Conservation (phyloP, 2,888 invertebrate genomes). For the Onchidella celtica region DNA sequence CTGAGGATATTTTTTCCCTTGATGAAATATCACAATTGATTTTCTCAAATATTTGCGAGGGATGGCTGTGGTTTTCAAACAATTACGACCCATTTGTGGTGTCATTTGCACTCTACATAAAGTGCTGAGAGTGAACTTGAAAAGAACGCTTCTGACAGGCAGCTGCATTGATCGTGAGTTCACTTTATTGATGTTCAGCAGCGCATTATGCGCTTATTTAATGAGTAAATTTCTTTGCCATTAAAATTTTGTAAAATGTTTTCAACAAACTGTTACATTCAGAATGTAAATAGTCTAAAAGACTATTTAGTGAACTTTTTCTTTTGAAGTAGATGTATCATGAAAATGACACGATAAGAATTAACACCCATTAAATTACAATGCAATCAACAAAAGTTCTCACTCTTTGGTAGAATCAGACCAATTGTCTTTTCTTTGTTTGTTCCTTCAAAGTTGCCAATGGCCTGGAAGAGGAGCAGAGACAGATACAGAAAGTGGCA, state of each 20-base stretch:
- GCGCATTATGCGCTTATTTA: not conserved
- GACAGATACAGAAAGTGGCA: conserved; percentile 82
- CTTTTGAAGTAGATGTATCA: too few relatives aligned
- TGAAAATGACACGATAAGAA: too few relatives aligned
- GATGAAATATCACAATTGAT: too few relatives aligned
- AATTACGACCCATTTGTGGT: not conserved
- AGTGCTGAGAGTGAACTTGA: not conserved
- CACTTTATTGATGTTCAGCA: not conserved
- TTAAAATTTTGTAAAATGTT: too few relatives aligned
- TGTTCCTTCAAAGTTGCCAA: conserved; percentile 77
- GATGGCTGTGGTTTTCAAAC: conserved; percentile 11
- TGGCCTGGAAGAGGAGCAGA: conserved; percentile 82
- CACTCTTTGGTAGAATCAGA: not conserved
- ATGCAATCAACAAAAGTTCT: too few relatives aligned
- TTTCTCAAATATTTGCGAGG: too few relatives aligned
- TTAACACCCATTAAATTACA: too few relatives aligned
- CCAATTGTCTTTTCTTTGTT: too few relatives aligned
- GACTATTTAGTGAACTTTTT: not conserved
- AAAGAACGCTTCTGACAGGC: conserved; percentile 51
- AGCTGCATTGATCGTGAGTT: conserved; percentile 68
- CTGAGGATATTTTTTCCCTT: too few relatives aligned
- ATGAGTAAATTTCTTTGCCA: not conserved
- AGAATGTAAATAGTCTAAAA: not conserved
- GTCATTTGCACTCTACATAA: not conserved
- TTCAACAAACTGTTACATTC: too few relatives aligned